phyloP scores from a whole-genome alignment of 2,797 vertebrate genomes.

The Sitta carolinensis region DNA sequence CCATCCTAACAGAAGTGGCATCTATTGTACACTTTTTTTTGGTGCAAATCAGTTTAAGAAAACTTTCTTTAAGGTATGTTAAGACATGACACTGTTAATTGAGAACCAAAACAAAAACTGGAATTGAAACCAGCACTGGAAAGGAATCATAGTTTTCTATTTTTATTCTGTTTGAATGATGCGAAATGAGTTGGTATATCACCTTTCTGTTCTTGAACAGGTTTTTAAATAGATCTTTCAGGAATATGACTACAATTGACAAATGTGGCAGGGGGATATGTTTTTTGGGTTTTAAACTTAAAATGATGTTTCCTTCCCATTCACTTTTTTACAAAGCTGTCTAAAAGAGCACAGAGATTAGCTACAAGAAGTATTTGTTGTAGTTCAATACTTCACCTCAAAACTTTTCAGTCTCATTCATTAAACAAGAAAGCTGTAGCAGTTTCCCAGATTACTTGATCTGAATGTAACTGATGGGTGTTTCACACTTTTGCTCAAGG shows the following conservation, averaged over 20 bases:
- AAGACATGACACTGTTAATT: not conserved
- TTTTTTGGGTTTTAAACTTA: not conserved
- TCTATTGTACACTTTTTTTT: not conserved
- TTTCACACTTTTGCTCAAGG: not conserved
- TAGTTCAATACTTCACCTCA: not conserved
- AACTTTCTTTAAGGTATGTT: not conserved
- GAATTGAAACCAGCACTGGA: not conserved
- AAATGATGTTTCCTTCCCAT: not conserved
- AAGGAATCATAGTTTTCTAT: not conserved
- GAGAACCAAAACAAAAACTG: not conserved
- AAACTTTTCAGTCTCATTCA: not conserved
- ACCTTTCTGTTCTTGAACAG: not conserved
- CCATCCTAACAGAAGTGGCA: not conserved
- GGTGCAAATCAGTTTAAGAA: not conserved
- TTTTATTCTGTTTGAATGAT: not conserved
- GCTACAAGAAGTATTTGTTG: not conserved
- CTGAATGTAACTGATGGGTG: not conserved
- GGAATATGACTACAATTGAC: not conserved
- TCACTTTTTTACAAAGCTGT: not conserved
- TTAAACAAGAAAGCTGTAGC: not conserved
- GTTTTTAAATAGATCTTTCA: not conserved
- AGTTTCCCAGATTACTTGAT: not conserved
- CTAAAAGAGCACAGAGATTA: not conserved
- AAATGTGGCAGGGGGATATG: accelerated
- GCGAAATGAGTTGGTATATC: not conserved